Evolutionary conservation across 2,888 invertebrate genomes (phyloP).

Genomic region (Nomada lathburiana): DNA sequence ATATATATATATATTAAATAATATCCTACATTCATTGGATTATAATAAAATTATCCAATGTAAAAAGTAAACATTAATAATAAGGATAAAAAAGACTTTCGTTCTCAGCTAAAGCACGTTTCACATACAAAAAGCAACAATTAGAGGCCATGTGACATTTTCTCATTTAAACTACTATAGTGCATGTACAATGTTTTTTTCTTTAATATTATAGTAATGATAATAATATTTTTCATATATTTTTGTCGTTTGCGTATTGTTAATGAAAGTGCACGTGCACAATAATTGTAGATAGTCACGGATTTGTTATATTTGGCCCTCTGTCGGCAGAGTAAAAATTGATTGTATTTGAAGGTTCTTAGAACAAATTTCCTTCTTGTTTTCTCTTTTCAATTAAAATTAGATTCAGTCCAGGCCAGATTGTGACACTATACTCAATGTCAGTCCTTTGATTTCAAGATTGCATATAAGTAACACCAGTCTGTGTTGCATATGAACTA

Average conservation of each 20-base stretch:
- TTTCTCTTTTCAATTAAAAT: conserved; percentile 73
- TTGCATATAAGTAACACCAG: conserved; percentile 61
- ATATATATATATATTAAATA: conserved; percentile 80
- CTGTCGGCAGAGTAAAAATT: conserved; percentile 79
- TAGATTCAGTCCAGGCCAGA: conserved; percentile 80
- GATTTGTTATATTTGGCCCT: conserved; percentile 77
- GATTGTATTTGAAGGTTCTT: conserved; percentile 67
- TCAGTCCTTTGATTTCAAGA: conserved; percentile 54
- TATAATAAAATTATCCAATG: conserved; percentile 73
- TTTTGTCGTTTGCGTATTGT: conserved; percentile 62
- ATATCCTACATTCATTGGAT: conserved; percentile 71
- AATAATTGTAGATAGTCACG: conserved; percentile 70
- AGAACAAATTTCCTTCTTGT: conserved; percentile 55
- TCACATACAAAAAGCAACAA: conserved; percentile 84
- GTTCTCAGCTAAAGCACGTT: conserved; percentile 80
- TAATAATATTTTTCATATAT: conserved; percentile 73
- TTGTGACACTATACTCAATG: conserved; percentile 67
- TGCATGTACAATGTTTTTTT: conserved; percentile 79
- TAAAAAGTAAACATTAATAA: conserved; percentile 71
- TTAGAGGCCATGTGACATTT: conserved; percentile 82
- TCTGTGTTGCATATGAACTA: conserved; percentile 22
- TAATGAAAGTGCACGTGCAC: conserved; percentile 71
- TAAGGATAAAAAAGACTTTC: conserved; percentile 71
- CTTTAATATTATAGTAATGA: conserved; percentile 72
- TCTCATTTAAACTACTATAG: conserved; percentile 77